Conservation (phyloP, 2,113 vertebrate species). For the Tenebrosternarchus preto region DNA sequence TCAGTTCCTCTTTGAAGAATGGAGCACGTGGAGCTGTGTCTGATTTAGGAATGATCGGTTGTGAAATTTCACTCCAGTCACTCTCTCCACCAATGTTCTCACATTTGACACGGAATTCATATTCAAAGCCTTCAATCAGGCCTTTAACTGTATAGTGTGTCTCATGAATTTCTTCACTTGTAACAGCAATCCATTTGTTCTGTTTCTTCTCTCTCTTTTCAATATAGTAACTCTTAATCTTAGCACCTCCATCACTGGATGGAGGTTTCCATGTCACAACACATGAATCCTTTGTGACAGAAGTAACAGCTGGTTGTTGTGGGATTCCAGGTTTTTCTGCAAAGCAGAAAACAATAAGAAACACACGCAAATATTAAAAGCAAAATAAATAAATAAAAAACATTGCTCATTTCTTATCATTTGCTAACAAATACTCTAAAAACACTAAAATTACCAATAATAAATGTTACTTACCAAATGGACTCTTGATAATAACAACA, state of each 20-base stretch:
- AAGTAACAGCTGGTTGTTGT: constrained; percentile 83
- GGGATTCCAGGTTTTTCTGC: constrained; percentile 93
- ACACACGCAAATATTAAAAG: constrained; percentile 27
- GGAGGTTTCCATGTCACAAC: constrained; percentile 95
- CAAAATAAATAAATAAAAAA: neutral
- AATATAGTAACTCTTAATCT: constrained; percentile 91
- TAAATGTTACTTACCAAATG: constrained; percentile 82
- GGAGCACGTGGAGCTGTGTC: constrained; percentile 88
- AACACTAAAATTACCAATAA: neutral
- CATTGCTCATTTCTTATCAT: neutral
- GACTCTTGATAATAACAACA: constrained; percentile 92
- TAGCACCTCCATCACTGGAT: constrained; percentile 91
- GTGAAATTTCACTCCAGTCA: constrained; percentile 94
- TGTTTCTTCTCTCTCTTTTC: constrained; percentile 98
- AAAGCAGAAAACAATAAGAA: constrained; percentile 54
- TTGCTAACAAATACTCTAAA: neutral
- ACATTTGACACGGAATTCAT: constrained; percentile 98
- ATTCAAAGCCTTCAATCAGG: constrained; percentile 95
- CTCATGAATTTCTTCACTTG: constrained; percentile 86
- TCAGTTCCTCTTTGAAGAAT: constrained; percentile 93
- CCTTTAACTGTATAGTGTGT: constrained; percentile 84
- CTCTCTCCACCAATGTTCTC: constrained; percentile 96
- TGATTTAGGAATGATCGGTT: constrained; percentile 86
- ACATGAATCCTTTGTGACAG: constrained; percentile 89
- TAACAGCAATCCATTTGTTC: constrained; percentile 97